phyloP scores from a whole-genome alignment of 2,113 vertebrate species.

The Tragelaphus scriptus region DNA sequence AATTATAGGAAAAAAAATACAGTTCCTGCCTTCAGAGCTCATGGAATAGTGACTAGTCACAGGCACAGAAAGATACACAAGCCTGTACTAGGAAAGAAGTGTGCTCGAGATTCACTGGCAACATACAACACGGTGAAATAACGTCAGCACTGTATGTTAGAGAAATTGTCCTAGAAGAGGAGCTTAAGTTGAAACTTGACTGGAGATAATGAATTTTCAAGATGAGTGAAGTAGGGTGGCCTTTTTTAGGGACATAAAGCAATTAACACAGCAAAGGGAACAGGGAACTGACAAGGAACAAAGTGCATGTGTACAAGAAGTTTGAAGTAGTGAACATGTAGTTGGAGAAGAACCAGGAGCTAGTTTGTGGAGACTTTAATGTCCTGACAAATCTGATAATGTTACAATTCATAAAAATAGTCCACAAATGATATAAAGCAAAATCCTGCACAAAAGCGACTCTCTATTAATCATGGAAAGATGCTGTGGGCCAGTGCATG shows the following conservation, averaged over 20 bases:
- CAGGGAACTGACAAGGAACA: not conserved
- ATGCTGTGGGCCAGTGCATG: not conserved
- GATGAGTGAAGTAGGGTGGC: not conserved
- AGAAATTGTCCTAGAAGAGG: not conserved
- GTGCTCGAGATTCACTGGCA: not conserved
- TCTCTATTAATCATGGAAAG: too few species aligned
- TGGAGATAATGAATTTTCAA: not conserved
- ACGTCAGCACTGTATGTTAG: not conserved
- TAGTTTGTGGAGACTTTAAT: not conserved
- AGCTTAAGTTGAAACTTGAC: not conserved
- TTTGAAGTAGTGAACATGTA: not conserved
- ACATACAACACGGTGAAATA: not conserved
- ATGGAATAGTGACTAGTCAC: not conserved
- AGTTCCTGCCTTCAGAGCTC: not conserved
- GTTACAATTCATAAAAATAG: not conserved
- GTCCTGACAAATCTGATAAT: not conserved
- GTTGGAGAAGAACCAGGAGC: not conserved
- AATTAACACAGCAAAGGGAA: not conserved
- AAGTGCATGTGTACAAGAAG: rapidly evolving
- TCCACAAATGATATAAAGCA: not conserved
- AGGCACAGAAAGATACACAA: not conserved
- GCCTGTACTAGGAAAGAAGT: not conserved
- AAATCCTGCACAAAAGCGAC: not conserved
- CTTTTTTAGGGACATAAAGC: not conserved
- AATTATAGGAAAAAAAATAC: not conserved